Percentiles rank a stretch among this genome's conserved stretches.
Conservation (phyloP, 2,888 invertebrate species). For the Athetis lepigone region DNA sequence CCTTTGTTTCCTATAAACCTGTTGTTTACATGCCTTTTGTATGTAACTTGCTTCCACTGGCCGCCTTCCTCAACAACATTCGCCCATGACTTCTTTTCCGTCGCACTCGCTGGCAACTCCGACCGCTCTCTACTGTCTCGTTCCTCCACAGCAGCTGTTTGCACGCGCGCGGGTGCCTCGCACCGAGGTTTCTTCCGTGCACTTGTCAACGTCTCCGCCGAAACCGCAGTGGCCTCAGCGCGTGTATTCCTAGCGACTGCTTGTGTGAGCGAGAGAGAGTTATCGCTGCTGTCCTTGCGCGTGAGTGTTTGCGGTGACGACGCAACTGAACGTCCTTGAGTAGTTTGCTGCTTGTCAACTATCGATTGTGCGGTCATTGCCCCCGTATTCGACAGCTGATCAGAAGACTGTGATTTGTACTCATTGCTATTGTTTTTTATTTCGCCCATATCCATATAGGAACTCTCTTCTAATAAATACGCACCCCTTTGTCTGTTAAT, state of each 20-base stretch:
- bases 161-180: background rate
- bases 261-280: background rate
- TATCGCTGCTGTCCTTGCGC: background rate
- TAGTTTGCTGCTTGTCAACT: background rate
- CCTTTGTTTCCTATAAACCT: background rate
- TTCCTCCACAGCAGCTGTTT: background rate
- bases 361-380: background rate
- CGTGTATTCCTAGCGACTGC: background rate
- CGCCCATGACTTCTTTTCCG: constrained; percentile 1
- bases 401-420: background rate
- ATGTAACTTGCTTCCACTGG: background rate
- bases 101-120: background rate
- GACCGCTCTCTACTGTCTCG: background rate
- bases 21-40: background rate
- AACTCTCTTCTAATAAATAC: background rate
- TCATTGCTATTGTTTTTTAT: background rate
- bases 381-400: background rate
- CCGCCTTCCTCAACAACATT: constrained; percentile 1
- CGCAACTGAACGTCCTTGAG: constrained; percentile 3
- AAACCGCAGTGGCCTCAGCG: constrained; percentile 1
- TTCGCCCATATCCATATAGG: background rate
- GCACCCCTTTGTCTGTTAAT: background rate
- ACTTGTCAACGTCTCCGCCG: background rate
- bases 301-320: background rate
- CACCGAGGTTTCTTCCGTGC: background rate